These are phyloP conservation scores for Lasioglossum zephyrum DNA, from an alignment of 2,888 invertebrate genomes.

Conservation along the genomic window DNA sequence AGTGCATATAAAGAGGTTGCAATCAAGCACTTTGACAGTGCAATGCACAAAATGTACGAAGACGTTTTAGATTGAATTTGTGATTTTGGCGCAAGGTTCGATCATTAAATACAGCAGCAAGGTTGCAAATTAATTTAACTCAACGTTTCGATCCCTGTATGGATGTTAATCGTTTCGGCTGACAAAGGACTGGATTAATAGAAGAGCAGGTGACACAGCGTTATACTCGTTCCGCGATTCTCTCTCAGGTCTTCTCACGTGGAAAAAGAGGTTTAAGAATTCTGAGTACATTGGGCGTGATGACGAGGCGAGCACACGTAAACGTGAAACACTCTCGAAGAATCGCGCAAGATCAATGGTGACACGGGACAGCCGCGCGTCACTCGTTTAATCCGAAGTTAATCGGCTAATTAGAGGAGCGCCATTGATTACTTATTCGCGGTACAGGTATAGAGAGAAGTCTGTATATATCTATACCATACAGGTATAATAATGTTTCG, in stretches of 20 bases:
- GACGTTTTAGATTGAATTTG: not conserved
- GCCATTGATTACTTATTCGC: conserved; percentile 18
- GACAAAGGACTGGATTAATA: not conserved
- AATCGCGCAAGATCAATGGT: conserved; percentile 1
- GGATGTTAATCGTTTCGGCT: not conserved
- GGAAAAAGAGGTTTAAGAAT: not conserved
- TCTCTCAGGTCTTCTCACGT: not conserved
- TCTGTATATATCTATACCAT: not conserved
- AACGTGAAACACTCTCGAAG: not conserved
- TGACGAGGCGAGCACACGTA: not conserved
- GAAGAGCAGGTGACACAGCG: not conserved
- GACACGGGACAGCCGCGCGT: not conserved
- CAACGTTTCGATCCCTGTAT: too few relatives aligned
- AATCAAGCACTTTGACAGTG: not conserved
- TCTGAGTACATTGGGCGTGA: not conserved
- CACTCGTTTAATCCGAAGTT: conserved; percentile 2
- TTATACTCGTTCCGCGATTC: not conserved
- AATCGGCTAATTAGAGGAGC: conserved; percentile 8
- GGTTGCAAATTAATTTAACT: too few relatives aligned
- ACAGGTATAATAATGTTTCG: not conserved
- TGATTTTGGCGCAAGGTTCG: too few relatives aligned
- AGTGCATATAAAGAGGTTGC: not conserved
- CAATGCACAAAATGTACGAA: not conserved
- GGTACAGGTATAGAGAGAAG: not conserved
- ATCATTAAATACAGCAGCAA: too few relatives aligned